Base-by-base conservation (phyloP, 2,888 invertebrate species). In the Tortrix viridana region DNA sequence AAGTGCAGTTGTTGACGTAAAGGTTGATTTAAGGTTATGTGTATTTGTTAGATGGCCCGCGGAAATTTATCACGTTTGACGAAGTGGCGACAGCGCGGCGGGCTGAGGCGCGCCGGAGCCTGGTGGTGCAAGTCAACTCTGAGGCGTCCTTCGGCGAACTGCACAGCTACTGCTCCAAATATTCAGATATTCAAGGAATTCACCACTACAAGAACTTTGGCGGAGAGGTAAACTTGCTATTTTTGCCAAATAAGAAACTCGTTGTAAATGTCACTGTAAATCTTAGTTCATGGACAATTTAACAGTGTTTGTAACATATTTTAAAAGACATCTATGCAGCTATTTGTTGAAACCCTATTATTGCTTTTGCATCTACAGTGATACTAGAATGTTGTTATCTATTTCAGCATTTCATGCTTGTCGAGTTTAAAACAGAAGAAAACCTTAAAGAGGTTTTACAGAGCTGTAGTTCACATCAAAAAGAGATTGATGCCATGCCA, bases 91-190 rank as follows among this genome's bases (percentile, higher is more conserved):
- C 87, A 43, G 83, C 85, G 22, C 93, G 96, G 69, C 93, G 94
- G 77, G 79, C 84, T 2, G 93, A 97, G 81, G 96, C 97, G 0
- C 86, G 85, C 55, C 92, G 94, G 65, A 96, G 96, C 84, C 88
- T 97, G 60, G 85, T 97, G 37, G 94, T 97, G 5, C 96, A 97
- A 88, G 95, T 97, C 1, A 94, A 95, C 74, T 95, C 96, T 0
- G 93, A 94, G 58, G 93, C 94, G 52, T 96, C 96, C 0, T 94
- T 93, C 73, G 82, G 81, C 50, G 95, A 96, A 82, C 85, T 97
- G 57, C 92, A 94, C 78, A 86, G 93, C 3, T 96, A 96, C 77
- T 97, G 97, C 81, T 93, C 92, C 23, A 87, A 93, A 70, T 94
- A 95, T 84, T 96, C 96, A 7, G 82, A 78, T 6, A 89, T 97